Evolutionary conservation across 2,797 vertebrate genomes (phyloP).

Genomic region (Neomorphus geoffroyi): DNA sequence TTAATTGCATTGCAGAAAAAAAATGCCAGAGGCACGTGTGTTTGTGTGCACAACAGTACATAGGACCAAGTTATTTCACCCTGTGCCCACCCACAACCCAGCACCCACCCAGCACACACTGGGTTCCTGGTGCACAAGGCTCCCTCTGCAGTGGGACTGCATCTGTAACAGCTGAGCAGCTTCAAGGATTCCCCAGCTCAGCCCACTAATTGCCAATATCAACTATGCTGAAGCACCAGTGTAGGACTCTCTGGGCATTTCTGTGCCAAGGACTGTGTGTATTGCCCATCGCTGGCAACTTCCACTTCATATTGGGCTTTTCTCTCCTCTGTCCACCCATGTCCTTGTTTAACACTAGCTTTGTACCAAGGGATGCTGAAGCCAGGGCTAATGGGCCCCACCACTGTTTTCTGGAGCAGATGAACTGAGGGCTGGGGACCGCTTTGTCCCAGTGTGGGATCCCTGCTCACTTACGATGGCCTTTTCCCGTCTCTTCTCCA

Average conservation of each 20-base stretch:
- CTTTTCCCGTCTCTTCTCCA: constrained; percentile 78
- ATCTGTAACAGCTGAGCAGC: neutral
- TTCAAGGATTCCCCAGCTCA: constrained; percentile 11
- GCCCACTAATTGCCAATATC: neutral
- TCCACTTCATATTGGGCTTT: neutral
- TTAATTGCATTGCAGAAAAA: neutral
- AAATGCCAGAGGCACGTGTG: neutral
- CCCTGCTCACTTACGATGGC: constrained; percentile 79
- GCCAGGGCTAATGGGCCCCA: neutral
- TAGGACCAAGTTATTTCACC: neutral
- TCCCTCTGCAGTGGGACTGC: neutral
- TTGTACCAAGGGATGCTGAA: neutral
- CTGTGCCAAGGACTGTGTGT: neutral
- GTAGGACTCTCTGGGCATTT: neutral
- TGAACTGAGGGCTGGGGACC: neutral
- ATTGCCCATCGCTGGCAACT: neutral
- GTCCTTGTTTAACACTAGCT: constrained; percentile 2
- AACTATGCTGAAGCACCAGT: neutral
- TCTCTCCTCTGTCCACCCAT: neutral
- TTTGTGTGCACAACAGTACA: neutral
- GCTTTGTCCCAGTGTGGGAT: neutral
- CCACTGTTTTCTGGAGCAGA: neutral
- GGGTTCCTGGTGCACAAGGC: rapidly evolving
- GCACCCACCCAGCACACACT: rapidly evolving
- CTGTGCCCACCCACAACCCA: neutral